phyloP scores from a whole-genome alignment of 2,888 invertebrate species.

The Nowickia ferox region DNA sequence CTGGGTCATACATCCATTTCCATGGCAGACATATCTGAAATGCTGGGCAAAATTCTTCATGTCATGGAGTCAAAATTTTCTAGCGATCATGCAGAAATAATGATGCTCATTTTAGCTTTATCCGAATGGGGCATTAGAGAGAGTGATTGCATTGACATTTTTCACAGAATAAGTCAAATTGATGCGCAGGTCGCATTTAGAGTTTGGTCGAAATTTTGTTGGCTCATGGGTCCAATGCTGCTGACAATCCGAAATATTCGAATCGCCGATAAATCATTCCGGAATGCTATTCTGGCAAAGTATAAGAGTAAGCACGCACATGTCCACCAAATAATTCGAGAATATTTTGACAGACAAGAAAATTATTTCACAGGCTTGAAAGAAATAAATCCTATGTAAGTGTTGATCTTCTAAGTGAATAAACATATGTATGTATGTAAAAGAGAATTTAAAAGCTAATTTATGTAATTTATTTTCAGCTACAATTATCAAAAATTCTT shows the following conservation, averaged over 20 bases:
- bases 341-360: constrained; percentile 80
- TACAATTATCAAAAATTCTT: constrained; percentile 92
- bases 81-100: constrained; percentile 86
- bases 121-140: constrained; percentile 91
- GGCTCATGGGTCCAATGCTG: constrained; percentile 83
- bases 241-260: constrained; percentile 80
- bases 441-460: not conserved
- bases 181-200: constrained; percentile 80
- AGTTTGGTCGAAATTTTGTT: constrained; percentile 83
- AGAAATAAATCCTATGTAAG: constrained; percentile 75
- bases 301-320: constrained; percentile 80
- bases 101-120: constrained; percentile 89
- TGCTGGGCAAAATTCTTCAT: constrained; percentile 86
- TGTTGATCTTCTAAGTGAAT: not conserved
- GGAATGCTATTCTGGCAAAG: constrained; percentile 78
- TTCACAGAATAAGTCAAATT: constrained; percentile 79
- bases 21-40: constrained; percentile 84
- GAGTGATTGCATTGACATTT: constrained; percentile 86
- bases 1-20: constrained; percentile 85
- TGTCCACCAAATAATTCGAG: constrained; percentile 80
- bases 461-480: constrained; percentile 82
- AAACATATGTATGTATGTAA: not conserved
- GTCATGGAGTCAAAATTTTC: constrained; percentile 89
- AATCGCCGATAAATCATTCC: constrained; percentile 81
- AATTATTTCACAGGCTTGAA: constrained; percentile 75